These are phyloP conservation scores for Aricia artaxerxes DNA, from an alignment of 2,888 invertebrate species.

Conservation along the genomic window DNA sequence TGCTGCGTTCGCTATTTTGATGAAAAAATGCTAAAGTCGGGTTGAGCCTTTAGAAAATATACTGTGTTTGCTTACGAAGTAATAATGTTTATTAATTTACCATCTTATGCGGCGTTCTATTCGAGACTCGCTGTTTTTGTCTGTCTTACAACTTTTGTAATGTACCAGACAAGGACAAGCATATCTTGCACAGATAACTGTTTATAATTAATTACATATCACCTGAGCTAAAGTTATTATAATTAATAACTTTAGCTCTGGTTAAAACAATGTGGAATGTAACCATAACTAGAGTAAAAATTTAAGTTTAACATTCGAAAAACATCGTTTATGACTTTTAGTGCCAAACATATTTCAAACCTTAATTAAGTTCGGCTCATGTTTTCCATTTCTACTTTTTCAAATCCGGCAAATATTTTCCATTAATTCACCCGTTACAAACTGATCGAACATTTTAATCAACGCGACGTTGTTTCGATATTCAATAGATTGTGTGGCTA, in stretches of 20 bases:
- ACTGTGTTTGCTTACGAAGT: not conserved
- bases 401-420: not conserved
- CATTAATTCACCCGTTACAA: constrained; percentile 16
- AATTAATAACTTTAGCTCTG: not conserved
- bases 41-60: not conserved
- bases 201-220: too few relatives aligned
- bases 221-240: too few relatives aligned
- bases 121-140: not conserved
- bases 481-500: constrained; percentile 17
- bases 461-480: constrained; percentile 8
- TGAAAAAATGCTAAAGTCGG: not conserved
- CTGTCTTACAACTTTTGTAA: not conserved
- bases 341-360: not conserved
- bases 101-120: too few relatives aligned
- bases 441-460: constrained; percentile 26
- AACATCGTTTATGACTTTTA: not conserved
- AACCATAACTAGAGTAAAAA: not conserved
- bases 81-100: too few relatives aligned
- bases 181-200: too few relatives aligned
- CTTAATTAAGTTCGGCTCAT: constrained; percentile 1
- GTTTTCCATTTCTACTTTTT: not conserved
- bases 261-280: not conserved
- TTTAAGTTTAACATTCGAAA: not conserved
- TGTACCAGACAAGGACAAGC: too few relatives aligned
- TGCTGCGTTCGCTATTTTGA: not conserved